Conservation (phyloP, 2,113 vertebrate genomes). For the Nothobranchius kuhntae region DNA sequence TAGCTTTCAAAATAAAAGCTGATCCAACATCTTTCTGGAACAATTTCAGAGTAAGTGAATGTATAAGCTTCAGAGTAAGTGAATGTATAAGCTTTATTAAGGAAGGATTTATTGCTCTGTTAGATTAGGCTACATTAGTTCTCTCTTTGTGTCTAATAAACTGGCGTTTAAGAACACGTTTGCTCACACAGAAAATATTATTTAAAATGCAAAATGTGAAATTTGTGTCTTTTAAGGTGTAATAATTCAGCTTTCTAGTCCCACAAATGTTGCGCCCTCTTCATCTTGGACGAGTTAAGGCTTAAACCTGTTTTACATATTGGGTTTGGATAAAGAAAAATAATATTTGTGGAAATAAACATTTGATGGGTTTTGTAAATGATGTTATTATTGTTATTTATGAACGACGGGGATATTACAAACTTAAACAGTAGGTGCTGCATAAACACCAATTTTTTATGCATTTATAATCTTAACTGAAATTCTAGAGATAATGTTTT, state of each 20-base stretch:
- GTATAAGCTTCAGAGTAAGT: neutral
- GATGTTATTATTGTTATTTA: neutral
- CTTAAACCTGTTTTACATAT: neutral
- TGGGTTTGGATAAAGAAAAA: neutral
- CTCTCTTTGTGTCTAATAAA: constrained; percentile 19
- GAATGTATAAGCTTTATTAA: neutral
- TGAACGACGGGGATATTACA: neutral
- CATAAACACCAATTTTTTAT: neutral
- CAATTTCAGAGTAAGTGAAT: neutral
- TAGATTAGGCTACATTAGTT: neutral
- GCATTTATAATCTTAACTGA: neutral
- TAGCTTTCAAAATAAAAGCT: neutral
- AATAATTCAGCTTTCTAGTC: constrained; percentile 12
- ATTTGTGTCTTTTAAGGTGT: neutral
- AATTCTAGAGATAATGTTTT: neutral
- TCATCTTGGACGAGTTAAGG: constrained; percentile 1
- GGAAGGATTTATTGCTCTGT: neutral
- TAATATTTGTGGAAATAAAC: neutral
- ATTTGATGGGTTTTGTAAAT: neutral
- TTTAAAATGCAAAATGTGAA: neutral
- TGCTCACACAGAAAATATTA: neutral
- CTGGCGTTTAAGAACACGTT: neutral
- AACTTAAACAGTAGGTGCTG: neutral
- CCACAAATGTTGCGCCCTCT: constrained; percentile 8
- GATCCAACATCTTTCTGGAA: neutral